Evolutionary conservation across 1,140 invertebrate genomes (phyloP), one percentile per base, ranked within the genome.

Genomic region (Eupristina koningsbergeri): DNA sequence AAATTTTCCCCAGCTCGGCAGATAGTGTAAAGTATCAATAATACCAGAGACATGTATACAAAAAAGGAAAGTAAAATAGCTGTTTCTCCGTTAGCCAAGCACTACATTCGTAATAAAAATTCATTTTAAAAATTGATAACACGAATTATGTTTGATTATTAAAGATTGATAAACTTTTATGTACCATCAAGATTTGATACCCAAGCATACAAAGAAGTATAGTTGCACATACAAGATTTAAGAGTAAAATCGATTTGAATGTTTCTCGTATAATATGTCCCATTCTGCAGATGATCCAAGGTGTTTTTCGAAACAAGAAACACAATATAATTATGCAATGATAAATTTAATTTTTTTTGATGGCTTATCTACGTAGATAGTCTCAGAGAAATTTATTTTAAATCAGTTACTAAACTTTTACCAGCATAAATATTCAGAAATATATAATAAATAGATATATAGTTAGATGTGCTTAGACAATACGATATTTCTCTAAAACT

Each of bases 151-250:
- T 76, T 29, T 47, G 26, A 50, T 75, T 75, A 1, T 29, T 50
- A 34, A 11, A n/a, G n/a, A 9, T n/a, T 77, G 31, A 50, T 39
- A 64, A n/a, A n/a, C n/a, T n/a, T n/a, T n/a, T 74, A 75, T 34
- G 73, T 84, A 90, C 90, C 85, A 80, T 85, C 69, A 91, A 86
- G 36, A 91, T 86, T 88, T 91, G 89, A 75, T 88, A 91, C 63
- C 90, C 89, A 8, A 91, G 80, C 15, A 91, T 89, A 75, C 89
- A 91, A 0, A 91, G 50, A 9, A 90, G 86, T 29, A 86, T 83
- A 29, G 89, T 89, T 0, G 88, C 87, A 73, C 87, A 87, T 19
- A 90, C 77, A 34, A 91, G 85, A 80, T 90, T 89, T 9, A 83
- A 86, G 31, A 91, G 63, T 31, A 91, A 80, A 17, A 85, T 90